Base-by-base conservation (phyloP, 2,888 invertebrate species). In the Cataglyphis cursor region DNA sequence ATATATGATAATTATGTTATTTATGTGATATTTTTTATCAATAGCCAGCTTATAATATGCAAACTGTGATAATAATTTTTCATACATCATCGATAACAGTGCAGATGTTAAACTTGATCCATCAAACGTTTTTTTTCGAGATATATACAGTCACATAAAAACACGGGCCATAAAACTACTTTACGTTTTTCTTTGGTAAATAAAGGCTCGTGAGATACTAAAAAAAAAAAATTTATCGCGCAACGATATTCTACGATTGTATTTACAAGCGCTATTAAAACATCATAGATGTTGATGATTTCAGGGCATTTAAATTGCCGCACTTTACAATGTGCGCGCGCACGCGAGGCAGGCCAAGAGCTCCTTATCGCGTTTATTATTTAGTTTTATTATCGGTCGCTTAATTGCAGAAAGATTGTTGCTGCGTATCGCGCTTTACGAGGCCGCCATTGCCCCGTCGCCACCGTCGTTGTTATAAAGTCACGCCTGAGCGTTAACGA, bases 391-490 rank as follows among this genome's bases (percentile, higher is more conserved):
- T 80, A 80, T 80, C 59, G 59, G 59, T 24, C 78, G 70, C 44
- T 80, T 80, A 80, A 80, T 80, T 80, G 78, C 31, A 48, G 57
- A 61, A 80, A 72, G 72, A 80, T 72, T 59, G 59, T 44, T 9
- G 35, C 76, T n/a, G 66, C 76, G 44, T 80, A 72, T 80, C 72
- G 24, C 72, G 48, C 78, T 80, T 80, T 72, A 80, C 59, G 72
- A 72, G 76, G n/a, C 21, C 18, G 57, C 28, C 68, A 12, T 41
- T 15, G 68, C 9, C 68, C 15, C 44, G 48, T 9, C 78, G 54
- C 21, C 28, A 48, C 18, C 35, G 44, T 35, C 70, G 44, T 80
- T 48, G 72, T 61, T 80, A 72, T 61, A 80, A 70, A 80, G 44
- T 80, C 72, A 68, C 48, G 44, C 72, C 78, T 35, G 12, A 44